Base-by-base conservation (phyloP, 2,113 vertebrate species). In the Theristicus caerulescens region DNA sequence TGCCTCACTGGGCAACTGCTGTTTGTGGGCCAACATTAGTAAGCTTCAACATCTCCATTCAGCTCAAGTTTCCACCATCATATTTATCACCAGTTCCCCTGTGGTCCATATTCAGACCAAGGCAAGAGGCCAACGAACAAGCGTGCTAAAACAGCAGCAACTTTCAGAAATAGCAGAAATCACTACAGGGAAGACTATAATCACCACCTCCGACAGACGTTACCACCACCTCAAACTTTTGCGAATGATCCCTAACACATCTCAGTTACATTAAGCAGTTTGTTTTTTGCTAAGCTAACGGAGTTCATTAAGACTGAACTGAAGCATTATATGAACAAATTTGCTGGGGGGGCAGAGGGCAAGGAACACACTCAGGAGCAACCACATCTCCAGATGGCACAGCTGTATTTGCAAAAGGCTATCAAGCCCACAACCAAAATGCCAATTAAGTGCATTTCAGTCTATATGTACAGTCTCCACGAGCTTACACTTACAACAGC, bases 401-500 rank as follows among this genome's bases (percentile, higher is more conserved):
- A 58, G n/a, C 4, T 44, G 54, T 18, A 31, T 27, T 22, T 83
- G 32, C 36, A 70, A 25, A 55, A 55, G 22, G 47, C 32, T n/a
- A 38, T 4, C 0, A 0, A 84, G 79, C 22, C 29, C 62, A 51
- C 25, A 31, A 25, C 11, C 61, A 34, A 59, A 58, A 54, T 18
- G 32, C 42, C 42, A 62, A 0, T n/a, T 8, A 49, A 44, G 12
- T 49, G 29, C 36, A 6, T 29, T 57, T 40, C 49, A 66, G 40
- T 11, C 72, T 32, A 0, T 4, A 8, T 6, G 21, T 13, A 26
- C 16, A 42, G 36, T 1, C 44, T 29, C 34, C 71, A 46, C 0
- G 5, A 49, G 38, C 31, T 47, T 6, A 71, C 12, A 15, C 24
- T 29, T 46, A 14, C 6, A 52, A 21, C 34, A 10, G 73, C 7